A percentile compares a stretch with the other conserved stretches of the same genome.
Conservation (phyloP, 2,888 invertebrate genomes). For the Pasiphila rectangulata region DNA sequence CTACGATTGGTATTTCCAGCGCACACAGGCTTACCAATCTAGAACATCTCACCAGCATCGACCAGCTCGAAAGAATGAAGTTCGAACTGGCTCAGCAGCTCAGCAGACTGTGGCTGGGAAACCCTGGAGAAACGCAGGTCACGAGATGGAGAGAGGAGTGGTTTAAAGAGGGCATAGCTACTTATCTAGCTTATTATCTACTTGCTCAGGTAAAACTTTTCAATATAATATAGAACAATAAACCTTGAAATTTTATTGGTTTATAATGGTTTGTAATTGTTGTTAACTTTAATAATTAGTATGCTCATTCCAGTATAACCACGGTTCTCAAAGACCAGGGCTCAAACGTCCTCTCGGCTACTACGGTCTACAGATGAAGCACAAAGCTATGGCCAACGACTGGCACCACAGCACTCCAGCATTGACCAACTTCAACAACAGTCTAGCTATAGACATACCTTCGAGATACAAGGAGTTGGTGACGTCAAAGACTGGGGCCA, state of each 20-base stretch:
- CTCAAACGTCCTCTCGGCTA: slow-evolving; percentile 41
- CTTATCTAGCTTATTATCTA: slow-evolving; percentile 66
- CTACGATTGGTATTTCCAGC: slow-evolving; percentile 41
- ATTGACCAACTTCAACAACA: slow-evolving; percentile 54
- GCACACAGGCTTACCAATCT: slow-evolving; percentile 50
- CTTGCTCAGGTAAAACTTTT: slow-evolving; percentile 52
- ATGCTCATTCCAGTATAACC: slow-evolving; percentile 58
- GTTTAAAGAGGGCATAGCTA: slow-evolving; percentile 74
- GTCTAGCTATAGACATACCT: slow-evolving; percentile 61
- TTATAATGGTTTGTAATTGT: background rate
- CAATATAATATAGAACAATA: background rate
- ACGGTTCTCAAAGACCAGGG: slow-evolving; percentile 36
- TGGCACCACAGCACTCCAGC: slow-evolving; percentile 60
- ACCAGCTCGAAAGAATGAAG: slow-evolving; percentile 57
- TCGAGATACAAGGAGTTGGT: slow-evolving; percentile 57
- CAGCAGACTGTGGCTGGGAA: slow-evolving; percentile 68
- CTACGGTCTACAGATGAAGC: slow-evolving; percentile 62
- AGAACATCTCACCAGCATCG: slow-evolving; percentile 56
- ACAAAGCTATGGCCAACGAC: slow-evolving; percentile 62
- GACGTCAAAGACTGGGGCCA: slow-evolving; percentile 66
- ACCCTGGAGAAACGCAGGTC: slow-evolving; percentile 59
- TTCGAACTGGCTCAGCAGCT: slow-evolving; percentile 68
- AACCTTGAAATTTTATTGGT: background rate
- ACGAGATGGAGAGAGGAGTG: slow-evolving; percentile 71
- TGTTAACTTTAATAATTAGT: too few species aligned